phyloP scores from a whole-genome alignment of 2,888 invertebrate genomes.

The Orthonevra nobilis region DNA sequence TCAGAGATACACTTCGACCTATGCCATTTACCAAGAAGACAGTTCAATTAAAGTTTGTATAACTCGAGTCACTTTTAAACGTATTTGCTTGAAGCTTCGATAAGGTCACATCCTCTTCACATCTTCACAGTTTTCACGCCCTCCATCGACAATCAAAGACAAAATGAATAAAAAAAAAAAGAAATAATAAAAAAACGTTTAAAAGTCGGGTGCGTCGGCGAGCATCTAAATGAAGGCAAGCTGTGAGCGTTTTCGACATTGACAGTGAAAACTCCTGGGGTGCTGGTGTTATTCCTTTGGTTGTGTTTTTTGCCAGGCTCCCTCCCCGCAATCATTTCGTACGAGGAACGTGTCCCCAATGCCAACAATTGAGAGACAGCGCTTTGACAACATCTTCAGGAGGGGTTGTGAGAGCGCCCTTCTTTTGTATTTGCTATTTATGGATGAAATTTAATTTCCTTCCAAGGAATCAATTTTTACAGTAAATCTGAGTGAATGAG shows the following conservation, averaged over 20 bases:
- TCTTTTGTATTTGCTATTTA: neutral
- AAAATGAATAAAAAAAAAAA: too few species aligned
- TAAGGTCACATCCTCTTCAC: too few species aligned
- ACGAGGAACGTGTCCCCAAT: neutral
- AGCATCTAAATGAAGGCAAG: too few species aligned
- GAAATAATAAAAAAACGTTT: too few species aligned
- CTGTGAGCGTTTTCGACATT: neutral
- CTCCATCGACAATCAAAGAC: too few species aligned
- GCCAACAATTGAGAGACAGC: constrained; percentile 7
- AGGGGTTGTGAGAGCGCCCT: neutral
- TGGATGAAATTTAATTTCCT: constrained; percentile 10
- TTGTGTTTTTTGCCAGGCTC: neutral
- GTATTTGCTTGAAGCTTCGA: too few species aligned
- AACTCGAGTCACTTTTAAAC: too few species aligned
- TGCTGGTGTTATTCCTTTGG: neutral
- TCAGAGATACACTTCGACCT: too few species aligned
- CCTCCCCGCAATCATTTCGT: neutral
- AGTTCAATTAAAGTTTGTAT: too few species aligned
- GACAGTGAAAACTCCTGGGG: constrained; percentile 6
- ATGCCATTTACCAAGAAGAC: too few species aligned
- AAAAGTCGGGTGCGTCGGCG: too few species aligned
- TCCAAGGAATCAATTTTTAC: constrained; percentile 3
- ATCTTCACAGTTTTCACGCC: too few species aligned
- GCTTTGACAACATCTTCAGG: neutral
- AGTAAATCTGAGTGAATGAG: neutral